These are phyloP conservation scores for Cercopithecus mona DNA, from an alignment of 2,113 vertebrate genomes.

Conservation along the genomic window DNA sequence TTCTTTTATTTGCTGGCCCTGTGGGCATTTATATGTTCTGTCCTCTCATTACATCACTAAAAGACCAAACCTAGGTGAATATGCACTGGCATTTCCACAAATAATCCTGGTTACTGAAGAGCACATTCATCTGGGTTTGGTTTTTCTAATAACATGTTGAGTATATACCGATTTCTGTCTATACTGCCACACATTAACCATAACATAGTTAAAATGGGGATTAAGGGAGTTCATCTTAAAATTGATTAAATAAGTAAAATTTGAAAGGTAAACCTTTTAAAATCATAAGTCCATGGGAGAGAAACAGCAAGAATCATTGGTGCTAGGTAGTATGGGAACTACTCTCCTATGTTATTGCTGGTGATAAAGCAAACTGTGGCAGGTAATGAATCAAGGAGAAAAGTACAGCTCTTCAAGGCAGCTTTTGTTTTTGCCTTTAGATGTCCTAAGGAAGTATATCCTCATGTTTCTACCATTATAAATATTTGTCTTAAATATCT, in stretches of 20 bases:
- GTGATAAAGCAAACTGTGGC: not conserved
- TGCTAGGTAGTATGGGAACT: not conserved
- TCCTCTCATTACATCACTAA: not conserved
- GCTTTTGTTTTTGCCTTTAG: conserved; percentile 81
- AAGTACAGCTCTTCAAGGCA: not conserved
- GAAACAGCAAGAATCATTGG: not conserved
- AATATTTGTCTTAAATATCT: conserved; percentile 98
- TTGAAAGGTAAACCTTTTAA: conserved; percentile 26
- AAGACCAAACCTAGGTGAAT: not conserved
- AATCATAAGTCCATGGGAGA: not conserved
- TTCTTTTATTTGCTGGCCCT: not conserved
- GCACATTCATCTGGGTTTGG: not conserved
- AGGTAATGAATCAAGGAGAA: not conserved
- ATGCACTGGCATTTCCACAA: not conserved
- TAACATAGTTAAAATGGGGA: not conserved
- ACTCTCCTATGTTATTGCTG: not conserved
- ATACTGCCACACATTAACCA: not conserved
- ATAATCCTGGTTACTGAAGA: not conserved
- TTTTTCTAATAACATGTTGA: not conserved
- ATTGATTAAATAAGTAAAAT: not conserved
- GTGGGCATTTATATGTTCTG: not conserved
- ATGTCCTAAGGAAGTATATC: conserved; percentile 99
- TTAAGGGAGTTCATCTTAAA: not conserved
- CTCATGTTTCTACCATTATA: conserved; percentile 97
- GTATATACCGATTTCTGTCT: not conserved